Evolutionary conservation across 2,888 invertebrate genomes (phyloP), one percentile per base, ranked within the genome.

Genomic region (Amphipoea lucens): DNA sequence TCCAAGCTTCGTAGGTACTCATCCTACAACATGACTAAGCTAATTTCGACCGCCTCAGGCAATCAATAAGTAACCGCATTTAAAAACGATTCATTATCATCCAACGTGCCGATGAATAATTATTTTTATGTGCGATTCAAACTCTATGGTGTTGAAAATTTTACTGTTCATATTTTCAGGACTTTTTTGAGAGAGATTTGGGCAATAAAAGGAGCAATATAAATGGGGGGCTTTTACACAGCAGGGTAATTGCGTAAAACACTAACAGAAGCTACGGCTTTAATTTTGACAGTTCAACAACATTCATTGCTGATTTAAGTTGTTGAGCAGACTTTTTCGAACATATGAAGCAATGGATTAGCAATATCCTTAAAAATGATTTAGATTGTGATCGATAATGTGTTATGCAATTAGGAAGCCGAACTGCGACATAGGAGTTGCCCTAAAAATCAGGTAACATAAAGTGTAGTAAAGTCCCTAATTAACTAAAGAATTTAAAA

Each of bases 11-110:
- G 11, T 29, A 29, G 29, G 29, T 12, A n/a, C 57, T 74, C 17
- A 74, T 48, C 12, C 54, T 36, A 3, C 29, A 40, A 36, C 36
- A 60, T 82, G 86, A 75, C 72, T 66, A 78, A 78, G 74, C 79
- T 40, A 17, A 57, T 75, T 40, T 6, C 1, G 12, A 74, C 14
- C 60, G 87, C 85, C 70, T 51, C 51, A 9, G 74, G 88, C 80
- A 23, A 77, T 83, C 48, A 78, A 78, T 84, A 74, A 81, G 68
- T 82, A 63, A 74, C 54, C 70, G 40, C 17, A 78, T 76, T 76
- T 74, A 74, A 79, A 78, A 84, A 57, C 70, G 72, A 78, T 83
- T 84, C 57, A 86, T 79, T 78, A 79, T 42, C 63, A 54, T 69
- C 66, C n/a, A 69, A 66, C 69, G 40, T 74, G 62, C 36, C 63